phyloP scores from a whole-genome alignment of 2,113 vertebrate genomes.

The Sceloporus tristichus region DNA sequence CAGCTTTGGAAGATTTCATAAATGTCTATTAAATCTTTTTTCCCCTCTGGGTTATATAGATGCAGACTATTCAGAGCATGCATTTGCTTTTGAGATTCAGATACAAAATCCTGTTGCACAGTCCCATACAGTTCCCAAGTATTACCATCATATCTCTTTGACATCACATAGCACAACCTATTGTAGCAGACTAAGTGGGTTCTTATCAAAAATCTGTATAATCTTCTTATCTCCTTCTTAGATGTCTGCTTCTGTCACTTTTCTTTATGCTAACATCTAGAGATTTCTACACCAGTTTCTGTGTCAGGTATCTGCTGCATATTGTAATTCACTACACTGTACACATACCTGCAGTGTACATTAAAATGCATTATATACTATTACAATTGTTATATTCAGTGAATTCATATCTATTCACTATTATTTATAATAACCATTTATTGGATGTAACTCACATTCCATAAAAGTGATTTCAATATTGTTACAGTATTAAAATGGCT shows the following conservation, averaged over 20 bases:
- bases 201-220: constrained; percentile 23
- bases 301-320: constrained; percentile 19
- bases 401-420: background rate
- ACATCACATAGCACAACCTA: background rate
- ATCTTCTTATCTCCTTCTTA: constrained; percentile 32
- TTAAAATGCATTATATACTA: background rate
- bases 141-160: constrained; percentile 12
- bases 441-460: background rate
- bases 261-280: background rate
- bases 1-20: constrained; percentile 20
- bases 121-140: constrained; percentile 16
- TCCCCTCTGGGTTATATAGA: background rate
- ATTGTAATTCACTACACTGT: background rate
- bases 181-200: constrained; percentile 9
- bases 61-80: background rate
- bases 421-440: background rate
- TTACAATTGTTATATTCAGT: background rate
- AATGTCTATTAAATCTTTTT: background rate
- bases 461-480: background rate
- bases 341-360: background rate
- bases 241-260: constrained; percentile 36
- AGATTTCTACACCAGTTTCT: background rate
- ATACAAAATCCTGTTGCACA: constrained; percentile 1
- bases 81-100: background rate
- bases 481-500: background rate